A percentile compares a stretch with the other conserved stretches of the same genome.
Evolutionary conservation across 2,888 invertebrate genomes (phyloP).

Genomic region (Eudemis profundana): DNA sequence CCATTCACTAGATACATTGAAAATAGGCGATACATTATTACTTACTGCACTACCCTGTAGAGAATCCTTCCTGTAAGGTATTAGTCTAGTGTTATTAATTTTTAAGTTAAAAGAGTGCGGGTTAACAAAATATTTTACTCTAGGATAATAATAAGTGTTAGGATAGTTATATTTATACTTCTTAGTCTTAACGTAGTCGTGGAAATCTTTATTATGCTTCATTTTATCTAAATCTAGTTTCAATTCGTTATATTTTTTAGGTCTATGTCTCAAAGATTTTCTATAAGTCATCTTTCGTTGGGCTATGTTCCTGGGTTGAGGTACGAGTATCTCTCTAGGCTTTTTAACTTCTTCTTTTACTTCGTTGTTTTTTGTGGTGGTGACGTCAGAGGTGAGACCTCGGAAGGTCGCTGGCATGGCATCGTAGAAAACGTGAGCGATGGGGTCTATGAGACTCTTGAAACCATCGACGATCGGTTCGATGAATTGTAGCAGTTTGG

Average conservation of each 20-base stretch:
- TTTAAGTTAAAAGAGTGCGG: slow-evolving; percentile 63
- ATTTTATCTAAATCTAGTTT: slow-evolving; percentile 74
- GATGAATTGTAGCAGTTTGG: slow-evolving; percentile 75
- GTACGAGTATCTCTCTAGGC: slow-evolving; percentile 71
- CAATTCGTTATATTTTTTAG: slow-evolving; percentile 75
- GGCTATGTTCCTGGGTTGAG: slow-evolving; percentile 77
- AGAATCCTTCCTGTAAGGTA: slow-evolving; percentile 61
- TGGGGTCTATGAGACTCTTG: slow-evolving; percentile 72
- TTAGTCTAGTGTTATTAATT: slow-evolving; percentile 68
- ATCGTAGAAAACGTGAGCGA: slow-evolving; percentile 73
- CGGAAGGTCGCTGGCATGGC: slow-evolving; percentile 77
- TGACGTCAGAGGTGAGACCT: slow-evolving; percentile 73
- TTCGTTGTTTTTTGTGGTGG: slow-evolving; percentile 66
- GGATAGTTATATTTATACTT: slow-evolving; percentile 80
- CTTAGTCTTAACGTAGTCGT: slow-evolving; percentile 77
- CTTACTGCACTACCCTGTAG: slow-evolving; percentile 52
- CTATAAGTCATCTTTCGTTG: slow-evolving; percentile 73
- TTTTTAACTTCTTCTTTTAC: slow-evolving; percentile 64
- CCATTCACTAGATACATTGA: slow-evolving; percentile 67
- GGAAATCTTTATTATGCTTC: slow-evolving; percentile 77
- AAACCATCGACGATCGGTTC: slow-evolving; percentile 75
- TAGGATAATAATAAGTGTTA: slow-evolving; percentile 75
- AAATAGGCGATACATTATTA: slow-evolving; percentile 46
- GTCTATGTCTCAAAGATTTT: slow-evolving; percentile 61
- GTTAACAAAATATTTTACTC: slow-evolving; percentile 74